Base-by-base conservation (phyloP, 2,797 vertebrate species). In the Salarias fasciatus region DNA sequence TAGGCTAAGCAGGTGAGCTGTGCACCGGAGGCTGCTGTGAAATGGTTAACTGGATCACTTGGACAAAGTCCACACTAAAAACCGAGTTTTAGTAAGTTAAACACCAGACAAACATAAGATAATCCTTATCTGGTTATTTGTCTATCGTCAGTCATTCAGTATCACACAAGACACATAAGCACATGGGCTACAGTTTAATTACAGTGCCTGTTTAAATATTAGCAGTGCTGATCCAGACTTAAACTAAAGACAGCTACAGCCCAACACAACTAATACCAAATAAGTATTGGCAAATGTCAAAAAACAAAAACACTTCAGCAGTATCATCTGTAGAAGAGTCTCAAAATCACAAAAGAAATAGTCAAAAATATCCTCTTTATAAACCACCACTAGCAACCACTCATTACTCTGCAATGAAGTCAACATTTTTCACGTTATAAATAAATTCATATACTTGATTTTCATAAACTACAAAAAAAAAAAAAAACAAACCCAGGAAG, bases 381-480 rank as follows among this genome's bases (percentile, higher is more conserved):
- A 46, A 55, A 5, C 30, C 43, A 48, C 30, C 33, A 18, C 48
- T 36, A 31, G 30, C 36, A 50, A 50, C 29, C 46, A 8, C 15
- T 1, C 10, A 6, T 33, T 29, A 47, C 11, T 33, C 12, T 37
- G 8, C 12, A 4, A 12, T 11, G 3, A 29, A 56, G 38, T 65
- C 3, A 28, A n/a, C 18, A 37, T 49, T 4, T 47, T 60, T 31
- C 44, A 46, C 41, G 69, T 56, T 29, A 72, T 44, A 44, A 50
- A 44, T 57, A 44, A 9, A 51, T 12, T 15, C 8, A 40, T 1
- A 35, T 35, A 10, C 11, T 41, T 29, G 15, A 45, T 50, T 49
- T 52, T 5, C 45, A 35, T 35, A 35, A 6, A 35, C 9, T 2
- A 6, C 2, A 9, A 35, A 35, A 6, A 35, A 35, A 35, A 10